Base-by-base conservation (phyloP, 2,797 vertebrate species). In the Monodelphis domestica region DNA sequence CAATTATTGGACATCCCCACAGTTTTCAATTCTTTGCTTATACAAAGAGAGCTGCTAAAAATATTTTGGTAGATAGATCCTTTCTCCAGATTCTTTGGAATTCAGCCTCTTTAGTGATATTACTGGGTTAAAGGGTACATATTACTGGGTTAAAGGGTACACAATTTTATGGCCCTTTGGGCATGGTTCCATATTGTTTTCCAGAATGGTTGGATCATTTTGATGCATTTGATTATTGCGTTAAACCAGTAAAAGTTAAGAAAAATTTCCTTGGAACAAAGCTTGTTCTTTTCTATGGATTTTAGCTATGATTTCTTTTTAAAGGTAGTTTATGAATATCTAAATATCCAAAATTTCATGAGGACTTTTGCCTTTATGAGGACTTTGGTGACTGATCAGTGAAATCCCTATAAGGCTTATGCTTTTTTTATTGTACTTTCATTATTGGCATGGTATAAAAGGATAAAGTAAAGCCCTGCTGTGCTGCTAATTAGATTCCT, bases 401-500 rank as follows among this genome's bases (percentile, higher is more conserved):
- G 55, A 97, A 97, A 96, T 97, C 96, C 96, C 91, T 91, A 91
- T 96, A 96, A 96, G 97, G 96, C 96, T 97, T 97, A 95, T 97
- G 96, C 96, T 95, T 59, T 94, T 97, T n/a, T 54, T 97, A 90
- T 98, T 98, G 95, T 53, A 30, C 90, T 0, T 94, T 97, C 91
- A 87, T 91, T 95, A 56, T 29, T 97, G 97, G 97, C 97, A 90
- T 91, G 89, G 92, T 95, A 96, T 54, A 91, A 94, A 96, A 95
- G 97, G 95, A 97, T 96, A 97, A 97, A 94, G 94, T 24, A 52
- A 97, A 95, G 97, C 95, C 97, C 96, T 96, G 96, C 97, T 97
- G 97, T 97, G 96, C 96, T 92, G 95, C 96, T 98, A 98, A 98
- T 98, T 98, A 98, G 97, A 97, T 98, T 98, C 97, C 96, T 98